Percentiles rank a stretch among this genome's conserved stretches.
Evolutionary conservation across 2,113 vertebrate genomes (phyloP).

Genomic region (Prietella phreatophila): DNA sequence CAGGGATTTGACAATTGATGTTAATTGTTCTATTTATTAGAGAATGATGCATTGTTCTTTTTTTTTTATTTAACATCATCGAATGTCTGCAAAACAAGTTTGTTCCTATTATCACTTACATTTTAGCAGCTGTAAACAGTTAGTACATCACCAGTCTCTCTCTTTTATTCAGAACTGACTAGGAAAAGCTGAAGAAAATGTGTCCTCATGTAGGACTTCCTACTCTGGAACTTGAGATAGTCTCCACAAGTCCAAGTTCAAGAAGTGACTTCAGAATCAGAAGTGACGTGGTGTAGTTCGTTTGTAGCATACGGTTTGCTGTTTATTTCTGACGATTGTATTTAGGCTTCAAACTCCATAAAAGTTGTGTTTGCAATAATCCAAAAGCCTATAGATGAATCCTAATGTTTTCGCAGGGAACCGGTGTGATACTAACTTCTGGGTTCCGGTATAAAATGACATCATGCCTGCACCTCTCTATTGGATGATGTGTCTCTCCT

Average conservation of each 20-base stretch:
- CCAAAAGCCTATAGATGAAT: too few species aligned
- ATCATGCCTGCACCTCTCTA: too few species aligned
- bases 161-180: neutral
- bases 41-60: neutral
- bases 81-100: neutral
- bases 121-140: neutral
- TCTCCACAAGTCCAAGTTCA: neutral
- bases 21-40: neutral
- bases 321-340: too few species aligned
- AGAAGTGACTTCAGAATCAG: neutral
- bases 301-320: too few species aligned
- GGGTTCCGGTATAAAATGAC: too few species aligned
- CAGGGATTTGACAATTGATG: neutral
- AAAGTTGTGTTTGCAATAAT: too few species aligned
- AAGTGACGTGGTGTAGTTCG: too few species aligned
- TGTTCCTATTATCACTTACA: neutral
- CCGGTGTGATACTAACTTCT: too few species aligned
- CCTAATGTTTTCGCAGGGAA: too few species aligned
- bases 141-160: neutral
- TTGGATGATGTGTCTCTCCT: too few species aligned
- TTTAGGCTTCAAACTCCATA: too few species aligned
- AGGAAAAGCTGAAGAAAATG: neutral
- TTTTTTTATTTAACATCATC: neutral
- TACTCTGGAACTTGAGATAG: too few species aligned
- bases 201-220: neutral